Evolutionary conservation across 2,888 invertebrate genomes (phyloP).

Genomic region (Pristionchus mayeri): DNA sequence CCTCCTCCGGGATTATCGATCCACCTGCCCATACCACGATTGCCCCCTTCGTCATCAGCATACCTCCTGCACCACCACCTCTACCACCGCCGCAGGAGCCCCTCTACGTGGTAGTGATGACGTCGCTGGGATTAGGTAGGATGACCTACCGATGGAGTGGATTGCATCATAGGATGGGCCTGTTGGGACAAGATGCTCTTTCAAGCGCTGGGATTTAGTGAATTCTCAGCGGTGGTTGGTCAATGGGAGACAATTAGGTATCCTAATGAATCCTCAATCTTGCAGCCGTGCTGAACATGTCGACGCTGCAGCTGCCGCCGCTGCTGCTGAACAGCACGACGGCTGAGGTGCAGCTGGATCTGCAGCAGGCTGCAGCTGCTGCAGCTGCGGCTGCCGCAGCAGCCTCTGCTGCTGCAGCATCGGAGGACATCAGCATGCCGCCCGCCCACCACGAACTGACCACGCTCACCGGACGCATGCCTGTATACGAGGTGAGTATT

Average conservation of each 20-base stretch:
- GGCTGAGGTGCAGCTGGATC: background rate
- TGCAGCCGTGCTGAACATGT: conserved; percentile 52
- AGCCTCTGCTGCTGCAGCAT: background rate
- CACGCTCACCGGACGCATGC: conserved; percentile 42
- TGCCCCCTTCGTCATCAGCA: too few relatives aligned
- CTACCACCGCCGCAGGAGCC: too few relatives aligned
- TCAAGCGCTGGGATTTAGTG: too few relatives aligned
- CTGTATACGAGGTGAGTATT: conserved; percentile 24
- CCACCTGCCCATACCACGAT: too few relatives aligned
- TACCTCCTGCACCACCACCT: too few relatives aligned
- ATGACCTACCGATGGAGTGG: background rate
- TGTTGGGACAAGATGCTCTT: too few relatives aligned
- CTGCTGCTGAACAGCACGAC: background rate
- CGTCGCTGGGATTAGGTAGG: too few relatives aligned
- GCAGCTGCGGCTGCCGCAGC: background rate
- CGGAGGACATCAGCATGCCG: conserved; percentile 26
- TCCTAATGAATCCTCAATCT: background rate
- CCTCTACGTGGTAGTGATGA: too few relatives aligned
- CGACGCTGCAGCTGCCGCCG: conserved; percentile 48
- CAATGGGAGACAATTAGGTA: background rate
- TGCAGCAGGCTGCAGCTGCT: background rate
- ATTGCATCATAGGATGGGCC: background rate
- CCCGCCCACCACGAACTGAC: conserved; percentile 47
- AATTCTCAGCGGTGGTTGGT: background rate
- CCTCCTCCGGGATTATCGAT: too few relatives aligned